Evolutionary conservation across 2,797 vertebrate species (phyloP).

Genomic region (Diplodus sargus): DNA sequence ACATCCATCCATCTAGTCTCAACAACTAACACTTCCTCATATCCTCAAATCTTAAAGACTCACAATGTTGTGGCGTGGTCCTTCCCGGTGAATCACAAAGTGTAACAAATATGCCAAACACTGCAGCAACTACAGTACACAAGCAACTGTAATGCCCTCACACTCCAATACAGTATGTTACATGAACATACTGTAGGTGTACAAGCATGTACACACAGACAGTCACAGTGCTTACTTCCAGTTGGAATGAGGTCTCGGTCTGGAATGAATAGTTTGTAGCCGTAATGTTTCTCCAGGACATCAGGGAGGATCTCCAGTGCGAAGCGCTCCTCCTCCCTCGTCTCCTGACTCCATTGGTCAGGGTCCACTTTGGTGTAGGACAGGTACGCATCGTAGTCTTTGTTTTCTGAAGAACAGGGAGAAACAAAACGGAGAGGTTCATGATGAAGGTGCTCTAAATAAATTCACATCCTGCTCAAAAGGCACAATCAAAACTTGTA

Average conservation of each 20-base stretch:
- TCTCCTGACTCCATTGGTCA: slow-evolving; percentile 99
- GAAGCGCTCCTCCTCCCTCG: slow-evolving; percentile 96
- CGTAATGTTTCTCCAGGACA: slow-evolving; percentile 98
- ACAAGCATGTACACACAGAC: slow-evolving; percentile 8
- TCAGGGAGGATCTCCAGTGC: slow-evolving; percentile 98
- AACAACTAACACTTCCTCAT: background rate
- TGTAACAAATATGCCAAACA: slow-evolving; percentile 35
- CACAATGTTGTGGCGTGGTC: slow-evolving; percentile 6
- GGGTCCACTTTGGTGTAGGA: slow-evolving; percentile 99
- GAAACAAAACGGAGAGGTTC: background rate
- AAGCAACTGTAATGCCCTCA: background rate
- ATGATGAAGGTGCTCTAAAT: background rate
- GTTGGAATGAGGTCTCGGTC: slow-evolving; percentile 98
- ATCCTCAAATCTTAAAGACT: background rate
- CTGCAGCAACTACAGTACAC: slow-evolving; percentile 6
- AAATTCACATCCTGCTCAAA: background rate
- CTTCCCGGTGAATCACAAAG: slow-evolving; percentile 14
- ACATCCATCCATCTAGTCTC: background rate
- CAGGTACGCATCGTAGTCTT: slow-evolving; percentile 97
- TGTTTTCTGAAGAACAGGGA: slow-evolving; percentile 87
- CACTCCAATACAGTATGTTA: background rate
- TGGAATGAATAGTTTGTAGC: slow-evolving; percentile 98
- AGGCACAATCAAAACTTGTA: background rate
- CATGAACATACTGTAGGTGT: background rate
- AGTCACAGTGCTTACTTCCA: slow-evolving; percentile 88